Conservation (phyloP, 2,888 invertebrate genomes). For the Thereva unica region DNA sequence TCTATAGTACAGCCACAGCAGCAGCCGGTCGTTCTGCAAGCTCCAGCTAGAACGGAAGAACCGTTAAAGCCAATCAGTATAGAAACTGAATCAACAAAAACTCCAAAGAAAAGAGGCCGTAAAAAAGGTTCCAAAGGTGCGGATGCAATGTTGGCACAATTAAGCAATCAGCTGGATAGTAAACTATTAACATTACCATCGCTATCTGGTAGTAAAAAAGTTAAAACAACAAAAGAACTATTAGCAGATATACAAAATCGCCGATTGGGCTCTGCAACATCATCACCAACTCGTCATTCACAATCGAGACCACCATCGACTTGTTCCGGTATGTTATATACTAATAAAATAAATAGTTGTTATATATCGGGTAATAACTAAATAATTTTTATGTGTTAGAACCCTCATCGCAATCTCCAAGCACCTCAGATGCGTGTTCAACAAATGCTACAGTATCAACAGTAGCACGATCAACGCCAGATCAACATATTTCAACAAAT, state of each 20-base stretch:
- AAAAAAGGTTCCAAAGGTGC: constrained; percentile 57
- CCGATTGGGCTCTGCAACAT: constrained; percentile 46
- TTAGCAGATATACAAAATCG: constrained; percentile 57
- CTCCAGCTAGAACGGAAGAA: constrained; percentile 9
- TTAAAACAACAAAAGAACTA: constrained; percentile 57
- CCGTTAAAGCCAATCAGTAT: neutral
- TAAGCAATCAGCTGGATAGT: constrained; percentile 51
- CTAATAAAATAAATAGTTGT: neutral
- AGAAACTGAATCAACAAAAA: constrained; percentile 26
- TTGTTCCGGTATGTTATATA: constrained; percentile 51
- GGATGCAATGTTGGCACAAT: constrained; percentile 54
- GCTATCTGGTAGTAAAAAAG: constrained; percentile 51
- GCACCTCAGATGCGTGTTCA: constrained; percentile 49
- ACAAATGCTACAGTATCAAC: constrained; percentile 48
- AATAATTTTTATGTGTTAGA: constrained; percentile 43
- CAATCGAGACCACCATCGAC: constrained; percentile 49
- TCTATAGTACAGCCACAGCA: constrained; percentile 15
- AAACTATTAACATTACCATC: constrained; percentile 40
- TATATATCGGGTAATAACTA: neutral
- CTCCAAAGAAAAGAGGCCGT: constrained; percentile 55
- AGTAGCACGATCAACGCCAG: constrained; percentile 44
- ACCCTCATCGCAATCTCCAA: constrained; percentile 50
- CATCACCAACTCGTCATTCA: constrained; percentile 46
- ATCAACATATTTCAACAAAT: constrained; percentile 41
- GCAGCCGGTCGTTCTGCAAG: constrained; percentile 13